Conservation (phyloP, 2,888 invertebrate species). For the Spilosoma lubricipeda region DNA sequence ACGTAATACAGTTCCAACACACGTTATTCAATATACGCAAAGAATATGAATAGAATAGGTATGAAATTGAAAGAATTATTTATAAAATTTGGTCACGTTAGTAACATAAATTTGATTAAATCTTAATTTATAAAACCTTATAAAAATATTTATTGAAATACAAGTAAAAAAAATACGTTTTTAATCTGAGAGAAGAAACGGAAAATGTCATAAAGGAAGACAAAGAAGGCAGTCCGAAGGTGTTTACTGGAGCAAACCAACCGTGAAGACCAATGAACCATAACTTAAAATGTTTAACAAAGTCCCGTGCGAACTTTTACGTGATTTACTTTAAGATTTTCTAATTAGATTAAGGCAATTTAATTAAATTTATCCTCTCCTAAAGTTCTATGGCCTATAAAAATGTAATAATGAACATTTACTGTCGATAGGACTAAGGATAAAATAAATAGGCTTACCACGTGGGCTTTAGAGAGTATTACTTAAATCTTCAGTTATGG, state of each 20-base stretch:
- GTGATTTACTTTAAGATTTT: slow-evolving; percentile 47
- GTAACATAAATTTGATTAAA: background rate
- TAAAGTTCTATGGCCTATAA: slow-evolving; percentile 19
- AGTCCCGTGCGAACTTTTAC: slow-evolving; percentile 33
- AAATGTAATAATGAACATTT: slow-evolving; percentile 7
- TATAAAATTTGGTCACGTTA: background rate
- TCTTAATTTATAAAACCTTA: background rate
- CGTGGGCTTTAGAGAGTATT: background rate
- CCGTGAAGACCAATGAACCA: slow-evolving; percentile 40
- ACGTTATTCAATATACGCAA: background rate
- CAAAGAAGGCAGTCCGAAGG: slow-evolving; percentile 6
- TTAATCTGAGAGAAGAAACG: slow-evolving; percentile 35
- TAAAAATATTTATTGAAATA: background rate
- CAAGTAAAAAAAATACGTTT: slow-evolving; percentile 11
- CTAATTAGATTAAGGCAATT: slow-evolving; percentile 48
- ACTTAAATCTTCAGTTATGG: too few relatives aligned
- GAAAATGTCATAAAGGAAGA: slow-evolving; percentile 19
- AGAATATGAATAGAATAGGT: background rate
- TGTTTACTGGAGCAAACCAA: slow-evolving; percentile 30
- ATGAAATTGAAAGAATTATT: background rate
- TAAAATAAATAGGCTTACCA: background rate
- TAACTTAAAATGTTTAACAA: slow-evolving; percentile 41
- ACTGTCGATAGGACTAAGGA: background rate
- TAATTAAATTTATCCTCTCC: slow-evolving; percentile 30
- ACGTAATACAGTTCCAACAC: background rate